phyloP scores from a whole-genome alignment of 2,797 vertebrate species.

The Sphenodon punctatus region DNA sequence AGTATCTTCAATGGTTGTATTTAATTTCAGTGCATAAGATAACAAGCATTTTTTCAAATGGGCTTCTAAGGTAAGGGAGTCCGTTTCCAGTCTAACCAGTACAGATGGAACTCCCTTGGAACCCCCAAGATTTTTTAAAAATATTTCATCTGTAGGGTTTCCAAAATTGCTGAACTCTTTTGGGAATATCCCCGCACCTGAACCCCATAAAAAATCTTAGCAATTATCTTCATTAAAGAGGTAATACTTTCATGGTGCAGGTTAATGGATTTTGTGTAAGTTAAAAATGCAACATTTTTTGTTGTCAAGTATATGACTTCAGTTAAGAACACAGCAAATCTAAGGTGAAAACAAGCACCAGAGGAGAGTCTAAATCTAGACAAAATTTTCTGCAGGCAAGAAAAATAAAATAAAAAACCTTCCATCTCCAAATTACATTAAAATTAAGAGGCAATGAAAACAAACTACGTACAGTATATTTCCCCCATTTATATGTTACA shows the following conservation, averaged over 20 bases:
- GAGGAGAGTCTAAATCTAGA: neutral
- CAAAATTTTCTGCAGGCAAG: neutral
- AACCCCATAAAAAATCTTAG: too few species aligned
- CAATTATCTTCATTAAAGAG: too few species aligned
- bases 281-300: neutral
- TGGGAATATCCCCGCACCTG: too few species aligned
- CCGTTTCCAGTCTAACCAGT: too few species aligned
- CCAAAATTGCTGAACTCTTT: too few species aligned
- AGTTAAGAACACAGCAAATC: conserved; percentile 1
- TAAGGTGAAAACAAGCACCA: neutral
- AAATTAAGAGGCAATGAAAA: conserved; percentile 13
- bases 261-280: conserved; percentile 10
- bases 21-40: too few species aligned
- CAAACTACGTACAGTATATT: neutral
- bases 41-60: too few species aligned
- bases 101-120: too few species aligned
- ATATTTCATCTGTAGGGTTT: too few species aligned
- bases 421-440: conserved; percentile 1
- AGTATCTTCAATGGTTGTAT: too few species aligned
- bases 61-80: too few species aligned
- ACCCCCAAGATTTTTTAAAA: too few species aligned
- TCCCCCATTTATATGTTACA: neutral
- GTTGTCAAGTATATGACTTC: conserved; percentile 22
- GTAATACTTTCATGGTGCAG: conserved; percentile 7
- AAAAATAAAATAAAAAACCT: neutral